Base-by-base conservation (phyloP, 2,113 vertebrate species). In the Poecile atricapillus region DNA sequence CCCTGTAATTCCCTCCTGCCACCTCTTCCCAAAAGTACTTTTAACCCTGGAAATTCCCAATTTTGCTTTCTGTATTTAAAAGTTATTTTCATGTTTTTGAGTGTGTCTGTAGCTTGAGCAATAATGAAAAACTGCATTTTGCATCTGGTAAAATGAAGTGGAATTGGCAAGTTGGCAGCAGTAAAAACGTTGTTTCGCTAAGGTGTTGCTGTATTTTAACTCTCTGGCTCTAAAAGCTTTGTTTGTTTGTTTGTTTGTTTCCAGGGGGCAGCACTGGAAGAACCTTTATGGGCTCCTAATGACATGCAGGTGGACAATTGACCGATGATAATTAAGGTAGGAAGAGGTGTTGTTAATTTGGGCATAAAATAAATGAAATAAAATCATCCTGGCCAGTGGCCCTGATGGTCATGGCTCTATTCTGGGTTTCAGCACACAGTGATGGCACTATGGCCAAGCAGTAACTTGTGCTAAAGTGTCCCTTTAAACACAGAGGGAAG, bases 261-360 rank as follows among this genome's bases (percentile, higher is more conserved):
- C 21, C 74, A 97, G 96, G 94, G 86, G 68, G 33, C 83, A 87
- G 60, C 50, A 12, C 88, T 82, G 74, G 83, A 91, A 94, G 94
- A 90, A 96, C 83, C 94, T 97, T 97, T 96, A 96, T 97, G 96
- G 96, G 91, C 92, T 97, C 95, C 96, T 92, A 47, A 97, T 96
- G 95, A 87, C 79, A 31, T 93, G 89, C 93, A 91, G 88, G 94
- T 95, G 93, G 96, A 97, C 1, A 31, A 94, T 75, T 97, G 94
- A 27, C 93, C 86, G 69, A 22, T 14, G 49, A 62, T 90, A 89
- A 95, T 94, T 81, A 97, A 97, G 96, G 96, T 97, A 97, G 88
- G 92, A 55, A 60, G 89, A 63, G 90, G 31, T 4, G 2, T 59
- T 74, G 25, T 53, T 92, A n/a, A 49, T 94, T 94, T 64, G 75